Conservation (phyloP, 2,888 invertebrate species). For the Melanotus villosus region DNA sequence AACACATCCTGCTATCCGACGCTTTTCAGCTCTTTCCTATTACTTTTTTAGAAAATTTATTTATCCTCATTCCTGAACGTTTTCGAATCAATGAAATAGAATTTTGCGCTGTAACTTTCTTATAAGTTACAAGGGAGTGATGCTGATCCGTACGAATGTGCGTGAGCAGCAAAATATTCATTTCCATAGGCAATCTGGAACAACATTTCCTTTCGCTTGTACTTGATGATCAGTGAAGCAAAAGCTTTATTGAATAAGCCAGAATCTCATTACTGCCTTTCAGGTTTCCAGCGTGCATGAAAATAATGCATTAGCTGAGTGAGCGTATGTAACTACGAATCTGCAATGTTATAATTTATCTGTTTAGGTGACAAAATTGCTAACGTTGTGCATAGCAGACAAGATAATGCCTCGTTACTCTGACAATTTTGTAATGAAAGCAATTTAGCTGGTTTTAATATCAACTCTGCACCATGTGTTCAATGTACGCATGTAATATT, state of each 20-base stretch:
- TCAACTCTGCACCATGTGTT: not conserved
- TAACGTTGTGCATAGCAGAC: not conserved
- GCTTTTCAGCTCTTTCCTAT: not conserved
- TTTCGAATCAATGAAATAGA: conserved; percentile 19
- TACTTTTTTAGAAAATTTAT: not conserved
- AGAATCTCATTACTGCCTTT: conserved; percentile 23
- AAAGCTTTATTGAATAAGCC: conserved; percentile 26
- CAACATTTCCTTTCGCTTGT: conserved; percentile 21
- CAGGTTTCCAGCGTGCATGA: conserved; percentile 14
- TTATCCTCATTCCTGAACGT: not conserved
- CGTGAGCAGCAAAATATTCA: conserved; percentile 29
- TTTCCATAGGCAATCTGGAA: conserved; percentile 27
- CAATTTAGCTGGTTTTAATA: conserved; percentile 5
- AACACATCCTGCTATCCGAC: no score
- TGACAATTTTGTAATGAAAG: conserved; percentile 19
- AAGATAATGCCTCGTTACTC: conserved; percentile 6
- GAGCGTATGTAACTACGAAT: conserved; percentile 9
- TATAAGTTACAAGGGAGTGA: conserved; percentile 26
- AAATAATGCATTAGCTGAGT: conserved; percentile 22
- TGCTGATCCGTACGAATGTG: conserved; percentile 19
- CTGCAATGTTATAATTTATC: conserved; percentile 15
- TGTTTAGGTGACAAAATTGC: conserved; percentile 28
- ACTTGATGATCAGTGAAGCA: conserved; percentile 18
- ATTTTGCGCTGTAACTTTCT: conserved; percentile 5
- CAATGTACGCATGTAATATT: no score